phyloP scores from a whole-genome alignment of 1,140 invertebrate genomes.

The Drosophila nigrodunni region DNA sequence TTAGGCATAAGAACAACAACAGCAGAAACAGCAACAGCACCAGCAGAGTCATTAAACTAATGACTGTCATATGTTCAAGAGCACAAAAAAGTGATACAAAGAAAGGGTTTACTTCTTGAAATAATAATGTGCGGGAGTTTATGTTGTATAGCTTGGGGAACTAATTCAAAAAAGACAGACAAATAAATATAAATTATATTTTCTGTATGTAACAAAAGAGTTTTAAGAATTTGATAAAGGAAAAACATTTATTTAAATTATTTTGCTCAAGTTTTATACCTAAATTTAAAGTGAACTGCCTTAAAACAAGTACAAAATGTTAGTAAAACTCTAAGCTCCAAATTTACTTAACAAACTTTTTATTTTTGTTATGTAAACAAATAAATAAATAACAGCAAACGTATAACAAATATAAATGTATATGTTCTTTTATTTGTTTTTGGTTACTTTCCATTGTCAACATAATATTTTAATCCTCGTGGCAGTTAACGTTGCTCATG shows the following conservation, averaged over 20 bases:
- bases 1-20: not conserved
- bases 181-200: not conserved
- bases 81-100: not conserved
- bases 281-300: no score
- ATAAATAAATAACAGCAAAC: conserved; percentile 24
- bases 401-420: conserved; percentile 19
- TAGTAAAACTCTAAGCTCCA: no score
- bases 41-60: conserved; percentile 7
- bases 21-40: not conserved
- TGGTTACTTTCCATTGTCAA: conserved; percentile 21
- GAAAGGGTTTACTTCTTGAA: conserved; percentile 1
- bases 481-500: conserved; percentile 33
- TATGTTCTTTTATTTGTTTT: conserved; percentile 32
- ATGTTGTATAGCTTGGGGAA: not conserved
- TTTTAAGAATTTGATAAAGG: no score
- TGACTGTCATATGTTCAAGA: conserved; percentile 22
- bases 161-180: not conserved
- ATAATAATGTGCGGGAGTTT: conserved; percentile 3
- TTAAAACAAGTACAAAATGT: no score
- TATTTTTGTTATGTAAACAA: conserved; percentile 31
- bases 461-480: conserved; percentile 43
- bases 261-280: no score
- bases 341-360: conserved; percentile 51
- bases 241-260: no score
- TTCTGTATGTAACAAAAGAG: no score